Percentiles rank a stretch among this genome's conserved stretches.
These are phyloP conservation scores for Acrocyrtus sp. DNA, from an alignment of 2,888 invertebrate genomes.

Conservation along the genomic window DNA sequence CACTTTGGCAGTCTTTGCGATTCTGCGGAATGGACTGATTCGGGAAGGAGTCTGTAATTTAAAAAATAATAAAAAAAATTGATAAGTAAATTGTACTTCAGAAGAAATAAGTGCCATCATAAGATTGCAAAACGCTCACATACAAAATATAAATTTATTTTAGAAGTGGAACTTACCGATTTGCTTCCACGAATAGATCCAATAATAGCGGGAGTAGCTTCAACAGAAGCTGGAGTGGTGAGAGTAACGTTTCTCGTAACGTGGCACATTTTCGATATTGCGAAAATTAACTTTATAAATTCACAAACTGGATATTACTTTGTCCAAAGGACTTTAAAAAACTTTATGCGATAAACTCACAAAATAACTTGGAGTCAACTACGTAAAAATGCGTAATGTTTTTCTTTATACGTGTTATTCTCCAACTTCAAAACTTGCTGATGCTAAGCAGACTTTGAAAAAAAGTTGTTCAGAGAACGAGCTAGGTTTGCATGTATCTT, in stretches of 20 bases:
- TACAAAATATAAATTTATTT: neutral
- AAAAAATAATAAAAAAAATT: slow-evolving; percentile 48
- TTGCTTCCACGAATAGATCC: slow-evolving; percentile 48
- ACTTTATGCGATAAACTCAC: neutral
- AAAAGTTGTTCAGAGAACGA: neutral
- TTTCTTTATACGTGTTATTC: too few species aligned
- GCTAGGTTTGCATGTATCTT: too few species aligned
- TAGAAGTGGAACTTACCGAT: slow-evolving; percentile 55
- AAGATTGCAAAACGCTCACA: too few species aligned
- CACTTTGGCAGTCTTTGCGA: slow-evolving; percentile 61
- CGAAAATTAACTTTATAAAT: neutral
- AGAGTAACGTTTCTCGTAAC: slow-evolving; percentile 49
- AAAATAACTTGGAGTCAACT: neutral
- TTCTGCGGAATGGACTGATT: slow-evolving; percentile 60
- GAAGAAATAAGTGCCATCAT: too few species aligned
- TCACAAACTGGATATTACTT: neutral
- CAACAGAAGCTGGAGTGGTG: slow-evolving; percentile 39
- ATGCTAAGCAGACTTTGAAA: slow-evolving; percentile 4
- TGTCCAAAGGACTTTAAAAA: neutral
- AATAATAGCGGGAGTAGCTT: slow-evolving; percentile 44
- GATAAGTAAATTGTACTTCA: slow-evolving; percentile 42
- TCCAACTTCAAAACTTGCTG: too few species aligned
- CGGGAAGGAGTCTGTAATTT: slow-evolving; percentile 56
- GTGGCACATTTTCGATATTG: slow-evolving; percentile 55
- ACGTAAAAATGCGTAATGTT: too few species aligned